Evolutionary conservation across 2,797 vertebrate species (phyloP).

Genomic region (Paedocypris micromegethes): DNA sequence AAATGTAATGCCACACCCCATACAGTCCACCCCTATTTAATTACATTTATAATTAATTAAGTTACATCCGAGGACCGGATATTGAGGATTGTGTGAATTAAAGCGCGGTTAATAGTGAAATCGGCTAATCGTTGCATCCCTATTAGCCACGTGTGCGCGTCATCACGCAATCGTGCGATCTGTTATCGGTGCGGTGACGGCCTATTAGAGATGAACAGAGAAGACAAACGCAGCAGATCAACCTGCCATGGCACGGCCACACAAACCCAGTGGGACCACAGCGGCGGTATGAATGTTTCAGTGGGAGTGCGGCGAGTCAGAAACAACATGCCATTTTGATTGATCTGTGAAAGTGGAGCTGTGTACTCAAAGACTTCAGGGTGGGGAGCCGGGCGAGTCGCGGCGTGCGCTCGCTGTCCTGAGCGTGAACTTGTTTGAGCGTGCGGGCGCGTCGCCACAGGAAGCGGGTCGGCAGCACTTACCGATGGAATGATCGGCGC

Average conservation of each 20-base stretch:
- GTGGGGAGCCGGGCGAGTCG: conserved; percentile 34
- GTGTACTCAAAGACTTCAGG: conserved; percentile 29
- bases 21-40: no score
- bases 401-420: conserved; percentile 9
- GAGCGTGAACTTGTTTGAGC: conserved; percentile 20
- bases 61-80: no score
- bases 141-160: no score
- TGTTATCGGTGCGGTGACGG: no score
- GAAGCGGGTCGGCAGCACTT: conserved; percentile 46
- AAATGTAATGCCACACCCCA: no score
- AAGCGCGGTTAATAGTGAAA: no score
- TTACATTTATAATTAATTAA: no score
- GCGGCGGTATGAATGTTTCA: conserved; percentile 7
- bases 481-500: conserved; percentile 87
- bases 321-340: conserved; percentile 32
- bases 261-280: conserved; percentile 10
- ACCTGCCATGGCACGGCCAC: not conserved
- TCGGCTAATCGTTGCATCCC: no score
- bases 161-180: no score
- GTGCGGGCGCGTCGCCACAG: not conserved
- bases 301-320: conserved; percentile 18
- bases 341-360: conserved; percentile 24
- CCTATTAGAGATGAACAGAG: no score
- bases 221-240: not conserved
- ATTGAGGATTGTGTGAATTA: no score